Conservation (phyloP, 2,888 invertebrate species). For the Cryptus armator region DNA sequence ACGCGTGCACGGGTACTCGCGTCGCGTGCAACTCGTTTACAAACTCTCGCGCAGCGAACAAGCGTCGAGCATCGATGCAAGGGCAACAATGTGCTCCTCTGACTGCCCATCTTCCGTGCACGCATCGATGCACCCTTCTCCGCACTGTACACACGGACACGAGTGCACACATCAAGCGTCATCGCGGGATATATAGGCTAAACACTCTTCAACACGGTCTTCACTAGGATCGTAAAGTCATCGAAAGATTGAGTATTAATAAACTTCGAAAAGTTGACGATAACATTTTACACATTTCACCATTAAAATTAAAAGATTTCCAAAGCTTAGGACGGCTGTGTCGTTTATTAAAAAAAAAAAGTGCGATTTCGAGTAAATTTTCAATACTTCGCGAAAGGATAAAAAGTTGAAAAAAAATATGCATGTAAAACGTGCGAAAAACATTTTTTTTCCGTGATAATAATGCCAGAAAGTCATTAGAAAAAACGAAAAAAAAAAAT, state of each 20-base stretch:
- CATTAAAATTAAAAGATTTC: no score
- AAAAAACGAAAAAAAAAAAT: no score
- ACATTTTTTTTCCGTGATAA: no score
- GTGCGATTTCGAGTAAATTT: no score
- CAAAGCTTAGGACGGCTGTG: no score
- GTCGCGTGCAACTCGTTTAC: slow-evolving; percentile 76
- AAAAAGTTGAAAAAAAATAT: no score
- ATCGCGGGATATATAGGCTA: slow-evolving; percentile 36
- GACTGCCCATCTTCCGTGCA: slow-evolving; percentile 72
- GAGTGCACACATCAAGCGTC: not conserved
- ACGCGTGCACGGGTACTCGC: slow-evolving; percentile 74
- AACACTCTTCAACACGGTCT: slow-evolving; percentile 62
- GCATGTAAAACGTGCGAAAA: no score
- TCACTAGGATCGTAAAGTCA: slow-evolving; percentile 26
- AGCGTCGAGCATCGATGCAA: slow-evolving; percentile 56
- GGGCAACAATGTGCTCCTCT: slow-evolving; percentile 41
- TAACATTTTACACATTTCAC: not conserved
- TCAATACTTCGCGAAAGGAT: no score
- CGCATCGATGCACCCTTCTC: slow-evolving; percentile 74
- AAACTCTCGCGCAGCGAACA: slow-evolving; percentile 65
- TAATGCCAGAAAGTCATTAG: no score
- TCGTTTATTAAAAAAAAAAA: no score
- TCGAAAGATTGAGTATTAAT: slow-evolving; percentile 16
- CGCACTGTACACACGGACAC: slow-evolving; percentile 8
- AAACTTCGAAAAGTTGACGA: not conserved